Base-by-base conservation (phyloP, 2,113 vertebrate genomes). In the Gopherus evgoodei region DNA sequence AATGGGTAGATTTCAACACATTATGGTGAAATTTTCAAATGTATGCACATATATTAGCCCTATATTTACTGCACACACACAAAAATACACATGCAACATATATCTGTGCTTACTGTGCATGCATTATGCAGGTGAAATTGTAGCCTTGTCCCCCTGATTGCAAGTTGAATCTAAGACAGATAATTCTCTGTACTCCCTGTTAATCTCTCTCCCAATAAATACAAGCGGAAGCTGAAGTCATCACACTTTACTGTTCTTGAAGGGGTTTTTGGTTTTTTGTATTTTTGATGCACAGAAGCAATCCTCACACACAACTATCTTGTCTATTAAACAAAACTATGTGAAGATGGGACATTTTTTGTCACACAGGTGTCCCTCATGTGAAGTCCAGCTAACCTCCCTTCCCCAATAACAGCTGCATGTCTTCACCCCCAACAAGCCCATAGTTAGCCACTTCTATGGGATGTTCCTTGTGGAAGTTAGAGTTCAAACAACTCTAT, bases 311-410 rank as follows among this genome's bases (percentile, higher is more conserved):
- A 21, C 11, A 81, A 21, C 56, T 69, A 17, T n/a, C 17, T 13
- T 52, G 16, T 7, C 78, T 31, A 2, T 3, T 0, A 11, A 44
- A 44, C 80, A 72, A 1, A 2, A 1, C 1, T 0, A 1, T n/a
- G 2, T 53, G 35, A 1, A 27, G 0, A 38, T 72, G 19, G 19
- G 19, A 38, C n/a, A 38, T 72, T 72, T 54, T 80, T 52, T 2
- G 7, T 0, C 1, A 3, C 21, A 3, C 42, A 29, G 13, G 31
- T 25, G 22, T 53, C 31, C 52, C 0, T 78, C 75, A 47, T 47
- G 22, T 44, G 75, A 78, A 78, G 42, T 78, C 22, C 38, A 78
- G 42, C 38, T 47, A 44, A 47, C 42, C 25, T 78, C 12, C 12
- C 44, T 29, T 44, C 42, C 24, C 42, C 12, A 21, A 38, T 38